Conservation (phyloP, 2,113 vertebrate species). For the Mugil cephalus region DNA sequence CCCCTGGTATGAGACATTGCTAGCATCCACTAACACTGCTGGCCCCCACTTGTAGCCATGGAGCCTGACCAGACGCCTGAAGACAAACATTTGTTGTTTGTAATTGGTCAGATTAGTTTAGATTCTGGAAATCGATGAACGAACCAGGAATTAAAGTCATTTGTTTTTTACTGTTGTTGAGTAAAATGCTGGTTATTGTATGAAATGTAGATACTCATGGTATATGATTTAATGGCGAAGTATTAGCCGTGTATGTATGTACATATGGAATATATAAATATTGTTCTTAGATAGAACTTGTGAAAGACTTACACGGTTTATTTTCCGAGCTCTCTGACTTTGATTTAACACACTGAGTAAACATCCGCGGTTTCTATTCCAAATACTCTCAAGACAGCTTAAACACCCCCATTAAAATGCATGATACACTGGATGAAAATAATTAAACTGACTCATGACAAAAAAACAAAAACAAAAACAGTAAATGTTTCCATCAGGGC, state of each 20-base stretch:
- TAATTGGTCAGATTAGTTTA: constrained; percentile 41
- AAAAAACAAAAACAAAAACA: constrained; percentile 24
- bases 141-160: neutral
- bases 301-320: constrained; percentile 49
- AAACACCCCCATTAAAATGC: constrained; percentile 68
- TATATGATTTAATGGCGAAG: neutral
- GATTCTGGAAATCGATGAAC: constrained; percentile 22
- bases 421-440: constrained; percentile 66
- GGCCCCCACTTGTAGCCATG: constrained; percentile 13
- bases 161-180: neutral
- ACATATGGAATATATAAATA: constrained; percentile 32
- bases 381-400: constrained; percentile 58
- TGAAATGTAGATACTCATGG: too few relatives aligned
- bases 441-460: constrained; percentile 63
- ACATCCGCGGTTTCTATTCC: constrained; percentile 67
- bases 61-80: constrained; percentile 48
- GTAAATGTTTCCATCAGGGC: constrained; percentile 64
- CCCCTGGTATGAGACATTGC: constrained; percentile 67
- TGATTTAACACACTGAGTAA: constrained; percentile 59
- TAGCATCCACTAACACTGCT: constrained; percentile 43
- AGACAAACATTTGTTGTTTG: constrained; percentile 70
- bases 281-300: constrained; percentile 31
- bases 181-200: too few relatives aligned
- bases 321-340: constrained; percentile 54
- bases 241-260: neutral